phyloP scores from a whole-genome alignment of 2,888 invertebrate genomes.

The Caenorhabditis sp. region DNA sequence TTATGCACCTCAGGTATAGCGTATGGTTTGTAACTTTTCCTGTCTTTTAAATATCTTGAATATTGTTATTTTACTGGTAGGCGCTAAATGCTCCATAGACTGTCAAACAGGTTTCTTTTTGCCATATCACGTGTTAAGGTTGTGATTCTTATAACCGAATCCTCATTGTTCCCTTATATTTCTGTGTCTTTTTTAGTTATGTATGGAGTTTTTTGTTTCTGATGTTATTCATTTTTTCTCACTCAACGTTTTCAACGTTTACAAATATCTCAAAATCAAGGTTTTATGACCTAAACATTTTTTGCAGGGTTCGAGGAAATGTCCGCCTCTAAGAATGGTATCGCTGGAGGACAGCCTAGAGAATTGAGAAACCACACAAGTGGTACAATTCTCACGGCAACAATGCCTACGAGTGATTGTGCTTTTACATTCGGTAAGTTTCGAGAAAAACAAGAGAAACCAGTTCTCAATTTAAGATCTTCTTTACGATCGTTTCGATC shows the following conservation, averaged over 20 bases:
- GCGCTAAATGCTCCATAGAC: neutral
- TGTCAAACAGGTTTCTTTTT: neutral
- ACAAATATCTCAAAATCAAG: neutral
- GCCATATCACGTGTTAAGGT: slow-evolving; percentile 1
- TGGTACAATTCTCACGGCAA: neutral
- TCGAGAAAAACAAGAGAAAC: neutral
- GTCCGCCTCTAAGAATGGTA: neutral
- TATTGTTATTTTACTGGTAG: neutral
- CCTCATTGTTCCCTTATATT: neutral
- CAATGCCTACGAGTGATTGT: neutral
- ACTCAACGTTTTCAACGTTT: neutral
- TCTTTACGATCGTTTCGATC: neutral
- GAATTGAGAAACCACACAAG: neutral
- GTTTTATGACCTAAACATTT: neutral
- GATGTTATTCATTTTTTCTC: too few relatives aligned
- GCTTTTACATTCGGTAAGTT: neutral
- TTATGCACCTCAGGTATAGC: neutral
- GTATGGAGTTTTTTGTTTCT: neutral
- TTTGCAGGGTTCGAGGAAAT: neutral
- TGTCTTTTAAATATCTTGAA: neutral
- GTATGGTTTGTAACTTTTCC: neutral
- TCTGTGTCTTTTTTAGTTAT: neutral
- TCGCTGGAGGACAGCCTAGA: neutral
- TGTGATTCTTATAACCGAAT: neutral
- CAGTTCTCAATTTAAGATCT: neutral